A percentile compares a stretch with the other conserved stretches of the same genome.
These are phyloP conservation scores for Lissocephala sabroskyi DNA, from an alignment of 2,888 invertebrate genomes.

Conservation along the genomic window DNA sequence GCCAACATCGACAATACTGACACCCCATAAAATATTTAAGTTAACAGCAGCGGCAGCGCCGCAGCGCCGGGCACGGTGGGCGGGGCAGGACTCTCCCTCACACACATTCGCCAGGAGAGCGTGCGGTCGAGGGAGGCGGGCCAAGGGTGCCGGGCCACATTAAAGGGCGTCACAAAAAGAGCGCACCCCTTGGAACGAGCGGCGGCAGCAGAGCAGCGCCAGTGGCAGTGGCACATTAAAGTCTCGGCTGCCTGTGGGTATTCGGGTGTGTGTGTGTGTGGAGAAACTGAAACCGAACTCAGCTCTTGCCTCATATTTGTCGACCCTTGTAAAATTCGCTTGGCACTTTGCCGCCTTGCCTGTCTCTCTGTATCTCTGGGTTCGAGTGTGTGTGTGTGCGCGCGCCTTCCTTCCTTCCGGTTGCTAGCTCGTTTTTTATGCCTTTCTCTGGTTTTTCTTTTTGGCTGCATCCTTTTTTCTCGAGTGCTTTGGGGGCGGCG, in stretches of 20 bases:
- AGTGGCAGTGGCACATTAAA: constrained; percentile 42
- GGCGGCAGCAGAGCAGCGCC: background rate
- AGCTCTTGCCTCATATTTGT: constrained; percentile 53
- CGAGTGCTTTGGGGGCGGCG: background rate
- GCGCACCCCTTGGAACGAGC: constrained; percentile 13
- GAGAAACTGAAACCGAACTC: constrained; percentile 3
- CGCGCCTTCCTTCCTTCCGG: constrained; percentile 64
- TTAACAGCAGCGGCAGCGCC: constrained; percentile 54
- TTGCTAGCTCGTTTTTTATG: constrained; percentile 33
- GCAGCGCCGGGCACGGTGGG: too few species aligned
- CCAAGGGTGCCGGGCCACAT: constrained; percentile 15
- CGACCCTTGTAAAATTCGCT: constrained; percentile 56
- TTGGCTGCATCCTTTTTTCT: background rate
- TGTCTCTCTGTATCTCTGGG: constrained; percentile 16
- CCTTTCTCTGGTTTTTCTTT: constrained; percentile 12
- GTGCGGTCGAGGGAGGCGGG: too few species aligned
- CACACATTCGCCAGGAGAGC: background rate
- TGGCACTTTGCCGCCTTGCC: constrained; percentile 30
- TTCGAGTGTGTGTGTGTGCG: constrained; percentile 18
- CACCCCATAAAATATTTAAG: constrained; percentile 68
- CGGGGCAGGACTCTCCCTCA: too few species aligned
- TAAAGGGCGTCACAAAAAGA: constrained; percentile 43
- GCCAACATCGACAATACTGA: constrained; percentile 60
- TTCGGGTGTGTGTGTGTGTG: too few species aligned
- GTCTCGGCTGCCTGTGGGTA: constrained; percentile 33